phyloP scores from a whole-genome alignment of 2,797 vertebrate species.

The Remorina albescens region DNA sequence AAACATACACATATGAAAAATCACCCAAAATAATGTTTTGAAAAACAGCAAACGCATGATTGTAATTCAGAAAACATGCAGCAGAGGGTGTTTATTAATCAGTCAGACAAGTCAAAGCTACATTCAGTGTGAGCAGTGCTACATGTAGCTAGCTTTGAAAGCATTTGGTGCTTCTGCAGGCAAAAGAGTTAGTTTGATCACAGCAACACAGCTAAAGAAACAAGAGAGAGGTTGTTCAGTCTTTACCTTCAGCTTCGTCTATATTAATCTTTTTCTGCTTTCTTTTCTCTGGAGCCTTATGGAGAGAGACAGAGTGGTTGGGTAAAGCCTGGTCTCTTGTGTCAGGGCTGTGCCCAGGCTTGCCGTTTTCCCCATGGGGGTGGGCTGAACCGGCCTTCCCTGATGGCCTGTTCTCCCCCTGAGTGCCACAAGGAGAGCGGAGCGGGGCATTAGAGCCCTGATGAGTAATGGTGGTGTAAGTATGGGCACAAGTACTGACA shows the following conservation, averaged over 20 bases:
- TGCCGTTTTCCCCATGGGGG: conserved; percentile 92
- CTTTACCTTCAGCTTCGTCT: conserved; percentile 99
- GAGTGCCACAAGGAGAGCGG: conserved; percentile 93
- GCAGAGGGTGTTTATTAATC: conserved; percentile 61
- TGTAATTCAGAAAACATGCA: conserved; percentile 66
- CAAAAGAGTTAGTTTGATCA: conserved; percentile 75
- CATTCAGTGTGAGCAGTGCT: conserved; percentile 69
- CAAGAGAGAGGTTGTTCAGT: conserved; percentile 65
- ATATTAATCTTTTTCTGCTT: conserved; percentile 99
- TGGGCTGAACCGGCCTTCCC: conserved; percentile 94
- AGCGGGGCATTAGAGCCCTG: conserved; percentile 74
- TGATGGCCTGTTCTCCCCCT: conserved; percentile 95
- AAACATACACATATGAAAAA: conserved; percentile 43
- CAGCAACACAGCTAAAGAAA: conserved; percentile 70
- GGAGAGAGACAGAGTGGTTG: conserved; percentile 80
- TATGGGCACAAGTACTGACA: conserved; percentile 51
- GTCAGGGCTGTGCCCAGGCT: conserved; percentile 82
- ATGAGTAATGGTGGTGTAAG: conserved; percentile 50
- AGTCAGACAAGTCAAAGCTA: conserved; percentile 78
- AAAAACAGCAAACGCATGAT: conserved; percentile 15
- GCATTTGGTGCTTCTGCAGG: conserved; percentile 67
- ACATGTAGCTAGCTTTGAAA: conserved; percentile 73
- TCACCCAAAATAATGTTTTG: conserved; percentile 3
- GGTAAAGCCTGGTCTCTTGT: conserved; percentile 84
- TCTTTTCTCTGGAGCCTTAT: conserved; percentile 93